These are phyloP conservation scores for Sarcophaga caerulescens DNA, from an alignment of 2,888 invertebrate genomes.

Conservation along the genomic window DNA sequence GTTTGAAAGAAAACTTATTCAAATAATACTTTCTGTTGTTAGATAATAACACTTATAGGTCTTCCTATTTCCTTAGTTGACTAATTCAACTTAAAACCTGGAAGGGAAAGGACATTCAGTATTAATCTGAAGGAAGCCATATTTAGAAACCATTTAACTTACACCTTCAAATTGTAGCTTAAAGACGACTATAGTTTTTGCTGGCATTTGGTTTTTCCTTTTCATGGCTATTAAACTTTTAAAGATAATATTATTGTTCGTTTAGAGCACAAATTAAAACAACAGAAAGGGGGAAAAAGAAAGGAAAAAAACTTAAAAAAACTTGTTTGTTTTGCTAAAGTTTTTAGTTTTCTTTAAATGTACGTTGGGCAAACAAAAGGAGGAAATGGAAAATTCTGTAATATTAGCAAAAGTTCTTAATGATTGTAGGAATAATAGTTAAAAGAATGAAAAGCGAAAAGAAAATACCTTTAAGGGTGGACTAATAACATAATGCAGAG, in stretches of 20 bases:
- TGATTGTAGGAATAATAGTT: slow-evolving; percentile 8
- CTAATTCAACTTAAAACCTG: neutral
- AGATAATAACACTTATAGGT: slow-evolving; percentile 41
- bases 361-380: no score
- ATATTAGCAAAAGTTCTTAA: slow-evolving; percentile 31
- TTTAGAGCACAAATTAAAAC: neutral
- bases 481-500: no score
- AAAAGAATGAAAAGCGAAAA: neutral
- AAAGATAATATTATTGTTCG: slow-evolving; percentile 40
- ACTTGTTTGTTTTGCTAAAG: neutral
- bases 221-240: slow-evolving; percentile 27
- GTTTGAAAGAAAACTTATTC: neutral
- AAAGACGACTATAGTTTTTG: no score
- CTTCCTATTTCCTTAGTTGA: slow-evolving; percentile 5
- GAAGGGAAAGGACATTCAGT: slow-evolving; percentile 34
- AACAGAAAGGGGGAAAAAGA: neutral
- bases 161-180: neutral
- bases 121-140: slow-evolving; percentile 52
- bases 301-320: slow-evolving; percentile 18
- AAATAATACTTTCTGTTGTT: neutral
- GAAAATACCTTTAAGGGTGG: neutral
- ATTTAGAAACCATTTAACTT: slow-evolving; percentile 15
- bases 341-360: slow-evolving; percentile 1
- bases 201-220: neutral
- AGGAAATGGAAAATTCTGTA: neutral